Conservation (phyloP, 1,140 invertebrate species). For the Saccostrea echinata region DNA sequence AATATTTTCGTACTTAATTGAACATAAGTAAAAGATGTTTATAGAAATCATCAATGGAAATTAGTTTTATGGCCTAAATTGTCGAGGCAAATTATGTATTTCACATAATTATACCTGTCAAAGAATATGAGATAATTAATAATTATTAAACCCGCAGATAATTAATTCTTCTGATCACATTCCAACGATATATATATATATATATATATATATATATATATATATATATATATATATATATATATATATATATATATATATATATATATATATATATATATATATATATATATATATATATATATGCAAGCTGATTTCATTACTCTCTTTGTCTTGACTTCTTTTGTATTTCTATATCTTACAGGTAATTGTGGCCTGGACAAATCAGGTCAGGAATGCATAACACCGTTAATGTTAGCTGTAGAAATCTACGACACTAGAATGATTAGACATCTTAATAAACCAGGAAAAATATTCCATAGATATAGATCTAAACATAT, state of each 20-base stretch:
- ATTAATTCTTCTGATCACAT: constrained; percentile 9
- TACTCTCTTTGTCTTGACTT: background rate
- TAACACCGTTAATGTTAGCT: constrained; percentile 39
- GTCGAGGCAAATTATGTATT: background rate
- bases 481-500: no score
- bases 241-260: no score
- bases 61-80: background rate
- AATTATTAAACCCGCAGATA: background rate
- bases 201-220: no score
- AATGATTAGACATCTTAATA: constrained; percentile 43
- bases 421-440: constrained; percentile 42
- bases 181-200: no score
- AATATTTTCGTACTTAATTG: no score
- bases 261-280: no score
- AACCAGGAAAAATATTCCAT: no score
- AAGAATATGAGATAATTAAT: background rate
- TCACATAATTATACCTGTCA: background rate
- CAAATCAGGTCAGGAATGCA: background rate
- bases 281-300: no score
- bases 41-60: background rate
- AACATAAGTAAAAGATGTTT: no score
- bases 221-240: no score
- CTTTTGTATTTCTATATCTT: background rate
- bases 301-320: background rate
- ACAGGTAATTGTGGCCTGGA: background rate